Evolutionary conservation across 2,797 vertebrate genomes (phyloP), one percentile per base, ranked within the genome.

Genomic region (Sebastes iracundus): DNA sequence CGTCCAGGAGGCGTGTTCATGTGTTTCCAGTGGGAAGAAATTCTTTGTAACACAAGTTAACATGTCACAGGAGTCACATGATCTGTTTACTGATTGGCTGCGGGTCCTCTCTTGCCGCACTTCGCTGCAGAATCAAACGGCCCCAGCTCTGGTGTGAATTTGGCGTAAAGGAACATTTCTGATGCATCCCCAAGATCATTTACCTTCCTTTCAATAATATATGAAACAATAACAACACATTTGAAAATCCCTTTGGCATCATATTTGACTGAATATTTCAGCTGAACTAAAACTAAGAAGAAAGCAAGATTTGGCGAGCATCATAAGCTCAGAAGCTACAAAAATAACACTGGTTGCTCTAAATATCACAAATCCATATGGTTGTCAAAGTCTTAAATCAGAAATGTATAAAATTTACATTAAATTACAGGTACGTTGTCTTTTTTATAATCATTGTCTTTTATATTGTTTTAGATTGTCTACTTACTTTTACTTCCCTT

Each of bases 341-440:
- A 16, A 27, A 28, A 28, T 2, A 59, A 28, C 5, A 22, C 4
- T 33, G 3, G 30, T 18, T 30, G 11, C 14, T 46, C 1, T 20
- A 53, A 61, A 53, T 3, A 3, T 49, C 28, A 28, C 11, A 27
- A n/a, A 53, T 69, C 14, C 4, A 5, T 16, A 8, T n/a, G 20
- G 55, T 23, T 2, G 14, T 27, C 13, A 8, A 13, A 55, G 13
- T 14, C 52, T n/a, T 14, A 8, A 35, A n/a, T 6, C 11, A 6
- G 14, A 61, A 28, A 27, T 63, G 2, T 3, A 16, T 42, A 0
- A 35, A 77, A 28, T 28, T 3, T 53, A 3, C 1, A 28, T 30
- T 0, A 35, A 69, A 28, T 28, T 4, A 60, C 23, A 25, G 16
- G 0, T 18, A 46, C 0, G 0, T 14, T 38, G 35, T 38, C 35